Evolutionary conservation across 2,113 vertebrate genomes (phyloP), one percentile per base, ranked within the genome.

Genomic region (Neolamprologus tretocephalus): DNA sequence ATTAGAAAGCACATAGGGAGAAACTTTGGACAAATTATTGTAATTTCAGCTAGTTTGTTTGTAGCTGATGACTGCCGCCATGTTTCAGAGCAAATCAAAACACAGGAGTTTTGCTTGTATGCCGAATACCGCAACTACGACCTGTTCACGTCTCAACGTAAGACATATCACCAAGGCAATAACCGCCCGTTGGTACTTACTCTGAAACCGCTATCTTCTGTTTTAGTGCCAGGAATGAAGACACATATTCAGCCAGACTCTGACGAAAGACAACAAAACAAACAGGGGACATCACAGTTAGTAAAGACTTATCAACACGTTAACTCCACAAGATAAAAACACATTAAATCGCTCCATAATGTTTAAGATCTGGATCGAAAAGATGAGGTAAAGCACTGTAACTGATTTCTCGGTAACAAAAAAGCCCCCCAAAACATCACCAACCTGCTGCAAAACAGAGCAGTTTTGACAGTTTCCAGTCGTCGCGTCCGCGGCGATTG

Each of bases 241-340:
- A 95, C 80, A 99, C 97, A 87, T 99, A 99, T 87, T 99, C 98
- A 80, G 97, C 97, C 92, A 99, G 94, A 88, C 94, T 99, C 99
- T 99, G 96, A 3, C 21, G 42, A 5, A n/a, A 68, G 8, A 85
- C 7, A 47, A 42, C 54, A 85, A 79, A 75, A 87, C 85, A 90
- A 40, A 83, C 7, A 26, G 8, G 7, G 3, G 4, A 4, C 13
- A 7, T 4, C 11, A 35, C 5, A 6, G 21, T 53, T 19, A 42
- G 2, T 6, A 47, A 42, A 21, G 12, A 37, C 3, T 68, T 21
- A 37, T 13, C 4, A 37, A 68, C 33, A 71, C 9, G 3, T 19
- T 31, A 78, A 78, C 16, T 31, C 4, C 26, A 4, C 71, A 78
- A 78, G 26, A 78, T 51, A 33, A 63, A 37, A 10, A 68, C 2